Conservation (phyloP, 1,140 invertebrate species). For the Cotesia chilonis region DNA sequence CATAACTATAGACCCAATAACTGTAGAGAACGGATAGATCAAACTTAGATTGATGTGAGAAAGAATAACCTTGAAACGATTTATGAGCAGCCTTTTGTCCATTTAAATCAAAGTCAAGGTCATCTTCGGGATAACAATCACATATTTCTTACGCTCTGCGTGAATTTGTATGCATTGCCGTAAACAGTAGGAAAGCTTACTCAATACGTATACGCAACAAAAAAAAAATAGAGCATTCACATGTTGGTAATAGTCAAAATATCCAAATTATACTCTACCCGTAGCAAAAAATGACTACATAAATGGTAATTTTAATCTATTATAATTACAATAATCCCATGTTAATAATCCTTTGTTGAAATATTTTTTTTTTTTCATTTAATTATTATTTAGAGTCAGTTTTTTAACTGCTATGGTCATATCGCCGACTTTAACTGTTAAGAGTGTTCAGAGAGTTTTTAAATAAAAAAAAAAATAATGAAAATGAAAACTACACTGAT, state of each 20-base stretch:
- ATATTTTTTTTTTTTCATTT: no score
- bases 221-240: conserved; percentile 17
- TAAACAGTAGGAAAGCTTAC: conserved; percentile 41
- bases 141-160: conserved; percentile 42
- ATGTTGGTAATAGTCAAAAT: background rate
- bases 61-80: conserved; percentile 49
- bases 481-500: no score
- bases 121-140: conserved; percentile 33
- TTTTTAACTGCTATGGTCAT: no score
- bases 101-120: conserved; percentile 48
- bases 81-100: conserved; percentile 49
- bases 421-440: no score
- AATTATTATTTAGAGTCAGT: no score
- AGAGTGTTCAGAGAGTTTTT: no score
- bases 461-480: no score
- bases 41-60: conserved; percentile 17
- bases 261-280: no score
- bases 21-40: background rate
- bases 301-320: no score
- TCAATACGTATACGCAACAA: conserved; percentile 22
- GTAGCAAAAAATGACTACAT: no score
- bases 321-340: no score
- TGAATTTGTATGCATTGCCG: conserved; percentile 46
- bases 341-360: no score
- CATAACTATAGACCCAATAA: conserved; percentile 1